These are phyloP conservation scores for Notodonta dromedarius DNA, from an alignment of 2,888 invertebrate species.

Conservation along the genomic window DNA sequence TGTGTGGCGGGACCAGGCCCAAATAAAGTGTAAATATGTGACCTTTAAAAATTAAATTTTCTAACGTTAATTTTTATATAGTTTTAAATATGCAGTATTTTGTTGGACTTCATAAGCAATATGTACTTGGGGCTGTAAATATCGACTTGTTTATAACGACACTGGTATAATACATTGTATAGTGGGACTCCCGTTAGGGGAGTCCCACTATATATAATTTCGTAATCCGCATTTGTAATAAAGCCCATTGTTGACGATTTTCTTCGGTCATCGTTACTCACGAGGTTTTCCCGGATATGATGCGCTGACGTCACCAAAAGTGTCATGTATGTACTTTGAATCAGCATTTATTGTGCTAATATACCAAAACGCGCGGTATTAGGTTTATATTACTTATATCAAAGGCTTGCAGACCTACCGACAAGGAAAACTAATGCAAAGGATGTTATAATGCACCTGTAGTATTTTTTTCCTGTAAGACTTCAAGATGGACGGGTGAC, in stretches of 20 bases:
- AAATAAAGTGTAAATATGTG: not conserved
- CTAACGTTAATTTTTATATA: slow-evolving; percentile 4
- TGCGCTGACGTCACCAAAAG: slow-evolving; percentile 29
- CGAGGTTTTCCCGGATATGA: slow-evolving; percentile 27
- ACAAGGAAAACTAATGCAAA: not conserved
- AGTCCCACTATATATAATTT: too few relatives aligned
- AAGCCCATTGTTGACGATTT: not conserved
- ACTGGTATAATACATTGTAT: too few relatives aligned
- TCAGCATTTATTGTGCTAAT: slow-evolving; percentile 1
- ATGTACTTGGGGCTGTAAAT: too few relatives aligned
- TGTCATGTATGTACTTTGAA: not conserved
- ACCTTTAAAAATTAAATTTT: not conserved
- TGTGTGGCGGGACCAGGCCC: too few relatives aligned
- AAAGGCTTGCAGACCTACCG: not conserved
- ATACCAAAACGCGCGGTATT: not conserved
- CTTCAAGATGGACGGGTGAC: slow-evolving; percentile 3
- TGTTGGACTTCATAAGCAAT: not conserved
- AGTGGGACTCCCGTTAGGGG: too few relatives aligned
- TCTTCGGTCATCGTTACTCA: slow-evolving; percentile 20
- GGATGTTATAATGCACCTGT: not conserved
- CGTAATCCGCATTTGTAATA: not conserved
- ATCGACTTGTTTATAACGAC: too few relatives aligned
- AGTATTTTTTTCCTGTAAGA: not conserved
- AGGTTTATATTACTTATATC: not conserved
- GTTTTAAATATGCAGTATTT: not conserved